phyloP scores from a whole-genome alignment of 1,140 invertebrate genomes.

The Pomacea maculata region DNA sequence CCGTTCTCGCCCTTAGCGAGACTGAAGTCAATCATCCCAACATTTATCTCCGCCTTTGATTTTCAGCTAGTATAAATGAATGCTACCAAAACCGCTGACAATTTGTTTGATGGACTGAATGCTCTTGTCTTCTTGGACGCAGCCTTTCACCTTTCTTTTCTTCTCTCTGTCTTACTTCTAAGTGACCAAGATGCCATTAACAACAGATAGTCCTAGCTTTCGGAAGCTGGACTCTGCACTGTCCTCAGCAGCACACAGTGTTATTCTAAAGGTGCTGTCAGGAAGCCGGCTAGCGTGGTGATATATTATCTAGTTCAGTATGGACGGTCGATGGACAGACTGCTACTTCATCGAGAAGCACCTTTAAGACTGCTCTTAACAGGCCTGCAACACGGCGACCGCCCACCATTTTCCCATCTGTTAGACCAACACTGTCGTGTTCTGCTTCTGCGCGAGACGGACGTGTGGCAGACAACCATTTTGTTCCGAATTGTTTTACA shows the following conservation, averaged over 20 bases:
- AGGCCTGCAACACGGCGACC: not conserved
- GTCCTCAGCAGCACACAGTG: not conserved
- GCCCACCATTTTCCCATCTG: conserved; percentile 2
- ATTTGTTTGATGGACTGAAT: too few relatives aligned
- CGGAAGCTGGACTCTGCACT: not conserved
- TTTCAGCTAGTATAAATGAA: too few relatives aligned
- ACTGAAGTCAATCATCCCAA: too few relatives aligned
- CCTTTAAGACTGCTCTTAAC: not conserved
- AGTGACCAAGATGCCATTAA: too few relatives aligned
- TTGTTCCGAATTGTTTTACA: not conserved
- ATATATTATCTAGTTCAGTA: not conserved
- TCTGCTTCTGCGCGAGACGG: not conserved
- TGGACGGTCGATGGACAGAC: not conserved
- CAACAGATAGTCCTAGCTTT: not conserved
- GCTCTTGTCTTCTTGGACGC: too few relatives aligned
- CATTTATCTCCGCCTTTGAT: too few relatives aligned
- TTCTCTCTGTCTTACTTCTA: too few relatives aligned
- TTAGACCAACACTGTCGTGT: not conserved
- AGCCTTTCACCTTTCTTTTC: too few relatives aligned
- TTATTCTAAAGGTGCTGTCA: not conserved
- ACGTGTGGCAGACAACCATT: not conserved
- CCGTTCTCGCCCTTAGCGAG: too few relatives aligned
- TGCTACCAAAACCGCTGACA: too few relatives aligned
- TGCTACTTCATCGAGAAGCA: not conserved
- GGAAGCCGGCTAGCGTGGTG: not conserved